Conservation (phyloP, 1,140 invertebrate genomes). For the Scaptomyza hsui region DNA sequence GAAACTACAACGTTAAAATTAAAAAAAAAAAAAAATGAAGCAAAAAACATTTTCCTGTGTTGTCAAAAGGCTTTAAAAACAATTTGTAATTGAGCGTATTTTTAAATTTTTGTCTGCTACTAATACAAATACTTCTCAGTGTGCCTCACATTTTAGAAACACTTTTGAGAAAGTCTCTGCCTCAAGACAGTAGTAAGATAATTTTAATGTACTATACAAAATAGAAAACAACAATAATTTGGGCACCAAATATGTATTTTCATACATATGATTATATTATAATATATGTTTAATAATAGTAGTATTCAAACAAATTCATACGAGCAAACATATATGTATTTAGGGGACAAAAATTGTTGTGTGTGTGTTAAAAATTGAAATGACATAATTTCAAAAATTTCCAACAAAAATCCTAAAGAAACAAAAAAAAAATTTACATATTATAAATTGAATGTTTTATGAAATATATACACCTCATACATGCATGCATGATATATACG, state of each 20-base stretch:
- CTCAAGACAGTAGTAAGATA: conserved; percentile 1
- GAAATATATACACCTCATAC: conserved; percentile 74
- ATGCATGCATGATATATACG: conserved; percentile 38
- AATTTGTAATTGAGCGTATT: conserved; percentile 61
- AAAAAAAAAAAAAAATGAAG: conserved; percentile 18
- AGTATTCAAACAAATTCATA: neutral
- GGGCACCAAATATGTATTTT: conserved; percentile 76
- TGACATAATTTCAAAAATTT: conserved; percentile 34
- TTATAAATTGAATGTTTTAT: conserved; percentile 77
- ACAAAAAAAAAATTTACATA: conserved; percentile 44
- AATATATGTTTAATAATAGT: too few relatives aligned
- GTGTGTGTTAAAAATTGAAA: conserved; percentile 19
- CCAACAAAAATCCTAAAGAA: conserved; percentile 37
- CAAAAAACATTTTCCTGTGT: conserved; percentile 52
- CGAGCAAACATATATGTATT: conserved; percentile 45
- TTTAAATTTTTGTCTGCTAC: neutral
- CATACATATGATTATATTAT: conserved; percentile 22
- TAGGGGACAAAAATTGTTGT: neutral
- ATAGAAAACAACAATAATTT: conserved; percentile 76
- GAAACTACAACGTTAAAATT: neutral
- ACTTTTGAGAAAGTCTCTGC: conserved; percentile 29
- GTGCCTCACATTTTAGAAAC: conserved; percentile 53
- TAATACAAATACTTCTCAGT: conserved; percentile 18
- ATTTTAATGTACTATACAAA: conserved; percentile 30
- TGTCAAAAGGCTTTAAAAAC: conserved; percentile 72